A percentile compares a stretch with the other conserved stretches of the same genome.
phyloP scores from a whole-genome alignment of 2,888 invertebrate genomes.

The Acrobasis consociella region DNA sequence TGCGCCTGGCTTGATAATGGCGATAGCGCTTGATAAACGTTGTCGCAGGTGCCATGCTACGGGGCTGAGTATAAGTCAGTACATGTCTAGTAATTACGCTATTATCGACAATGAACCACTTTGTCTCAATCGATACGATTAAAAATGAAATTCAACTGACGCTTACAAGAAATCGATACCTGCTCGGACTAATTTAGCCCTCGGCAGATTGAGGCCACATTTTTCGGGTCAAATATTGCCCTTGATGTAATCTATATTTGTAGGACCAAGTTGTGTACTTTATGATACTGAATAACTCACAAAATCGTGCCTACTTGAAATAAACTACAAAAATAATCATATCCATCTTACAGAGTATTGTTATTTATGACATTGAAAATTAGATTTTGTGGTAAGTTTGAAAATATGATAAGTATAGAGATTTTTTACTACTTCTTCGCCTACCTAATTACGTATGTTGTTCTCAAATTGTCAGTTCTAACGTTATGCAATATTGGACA shows the following conservation, averaged over 20 bases:
- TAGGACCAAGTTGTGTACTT: neutral
- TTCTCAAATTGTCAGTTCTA: too few species aligned
- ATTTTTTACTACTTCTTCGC: too few species aligned
- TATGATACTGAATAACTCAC: neutral
- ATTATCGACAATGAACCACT: neutral
- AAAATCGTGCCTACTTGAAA: constrained; percentile 4
- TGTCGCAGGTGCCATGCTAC: too few species aligned
- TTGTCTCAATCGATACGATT: neutral
- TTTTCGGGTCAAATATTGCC: constrained; percentile 11
- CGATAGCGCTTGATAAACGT: too few species aligned
- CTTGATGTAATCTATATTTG: constrained; percentile 1
- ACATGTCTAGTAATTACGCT: neutral
- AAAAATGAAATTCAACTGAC: neutral
- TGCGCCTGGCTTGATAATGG: too few species aligned
- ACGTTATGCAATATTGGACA: too few species aligned
- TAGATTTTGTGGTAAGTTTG: too few species aligned
- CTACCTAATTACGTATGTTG: too few species aligned
- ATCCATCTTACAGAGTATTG: neutral
- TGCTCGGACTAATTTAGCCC: constrained; percentile 5
- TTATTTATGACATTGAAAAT: too few species aligned
- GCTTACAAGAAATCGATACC: neutral
- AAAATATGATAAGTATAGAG: too few species aligned
- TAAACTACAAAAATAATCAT: constrained; percentile 21
- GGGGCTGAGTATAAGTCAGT: too few species aligned
- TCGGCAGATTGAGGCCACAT: neutral